These are phyloP conservation scores for Drosophila yakuba DNA, from an alignment of 1,140 invertebrate species.

Conservation along the genomic window DNA sequence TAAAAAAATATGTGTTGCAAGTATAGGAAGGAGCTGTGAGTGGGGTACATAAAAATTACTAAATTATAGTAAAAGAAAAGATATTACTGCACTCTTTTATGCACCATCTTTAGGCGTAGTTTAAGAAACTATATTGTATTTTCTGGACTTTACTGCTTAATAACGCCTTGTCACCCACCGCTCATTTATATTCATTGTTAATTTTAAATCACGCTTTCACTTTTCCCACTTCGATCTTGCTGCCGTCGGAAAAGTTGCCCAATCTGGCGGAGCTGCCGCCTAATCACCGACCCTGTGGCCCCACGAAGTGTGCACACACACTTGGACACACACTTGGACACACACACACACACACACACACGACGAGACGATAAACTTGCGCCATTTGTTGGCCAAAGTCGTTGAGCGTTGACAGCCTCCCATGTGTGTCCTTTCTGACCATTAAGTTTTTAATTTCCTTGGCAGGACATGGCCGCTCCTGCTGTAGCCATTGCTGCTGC, in stretches of 20 bases:
- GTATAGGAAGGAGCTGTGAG: background rate
- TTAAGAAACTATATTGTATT: too few relatives aligned
- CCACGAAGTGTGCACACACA: background rate
- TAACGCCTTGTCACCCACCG: background rate
- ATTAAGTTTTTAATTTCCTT: slow-evolving; percentile 77
- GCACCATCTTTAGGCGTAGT: too few relatives aligned
- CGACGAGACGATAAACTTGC: slow-evolving; percentile 12
- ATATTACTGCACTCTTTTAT: too few relatives aligned
- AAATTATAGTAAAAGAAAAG: too few relatives aligned
- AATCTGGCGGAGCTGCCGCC: slow-evolving; percentile 11
- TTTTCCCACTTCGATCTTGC: slow-evolving; percentile 1
- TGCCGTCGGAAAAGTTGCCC: background rate
- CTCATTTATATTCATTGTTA: slow-evolving; percentile 28
- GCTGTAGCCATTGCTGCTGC: slow-evolving; percentile 5
- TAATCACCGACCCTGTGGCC: slow-evolving; percentile 4
- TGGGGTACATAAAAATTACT: too few relatives aligned
- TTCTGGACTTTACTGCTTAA: too few relatives aligned
- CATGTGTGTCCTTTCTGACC: slow-evolving; percentile 47
- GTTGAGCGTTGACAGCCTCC: slow-evolving; percentile 22
- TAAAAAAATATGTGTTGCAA: background rate
- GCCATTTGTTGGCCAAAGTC: slow-evolving; percentile 18
- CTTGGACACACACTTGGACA: background rate
- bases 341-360: too few relatives aligned
- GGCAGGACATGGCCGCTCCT: slow-evolving; percentile 19
- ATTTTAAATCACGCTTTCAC: slow-evolving; percentile 7